Conservation (phyloP, 2,888 invertebrate species). For the Xestia rhomboidea region DNA sequence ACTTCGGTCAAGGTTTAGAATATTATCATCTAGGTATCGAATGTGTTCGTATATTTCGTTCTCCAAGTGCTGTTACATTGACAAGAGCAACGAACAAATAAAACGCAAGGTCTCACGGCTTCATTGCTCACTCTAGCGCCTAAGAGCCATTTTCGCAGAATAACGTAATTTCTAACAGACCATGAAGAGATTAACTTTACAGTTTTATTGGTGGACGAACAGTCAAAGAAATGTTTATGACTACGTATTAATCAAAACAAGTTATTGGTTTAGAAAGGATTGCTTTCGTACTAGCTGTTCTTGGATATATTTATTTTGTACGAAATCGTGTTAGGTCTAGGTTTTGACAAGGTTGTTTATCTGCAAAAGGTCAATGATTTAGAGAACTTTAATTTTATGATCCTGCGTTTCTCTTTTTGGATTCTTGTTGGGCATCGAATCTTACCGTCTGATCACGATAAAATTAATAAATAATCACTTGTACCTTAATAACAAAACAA, state of each 20-base stretch:
- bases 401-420: not conserved
- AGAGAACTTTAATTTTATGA: not conserved
- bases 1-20: conserved; percentile 45
- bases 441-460: not conserved
- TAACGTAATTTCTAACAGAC: conserved; percentile 45
- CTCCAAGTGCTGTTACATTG: conserved; percentile 23
- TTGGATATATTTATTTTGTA: conserved; percentile 16
- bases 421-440: not conserved
- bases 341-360: conserved; percentile 5
- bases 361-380: conserved; percentile 11
- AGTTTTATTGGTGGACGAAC: conserved; percentile 22
- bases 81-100: conserved; percentile 63
- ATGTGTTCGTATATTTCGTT: conserved; percentile 29
- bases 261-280: conserved; percentile 40
- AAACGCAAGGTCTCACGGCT: conserved; percentile 68
- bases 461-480: not conserved
- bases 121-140: conserved; percentile 42
- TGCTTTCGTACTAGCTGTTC: conserved; percentile 25
- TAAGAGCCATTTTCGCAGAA: conserved; percentile 32
- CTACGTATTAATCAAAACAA: conserved; percentile 34
- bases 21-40: conserved; percentile 21
- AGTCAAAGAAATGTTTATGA: conserved; percentile 26
- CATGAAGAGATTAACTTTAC: conserved; percentile 39
- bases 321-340: not conserved
- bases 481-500: not conserved